These are phyloP conservation scores for Oophaga pumilio DNA, from an alignment of 2,113 vertebrate species.

Conservation along the genomic window DNA sequence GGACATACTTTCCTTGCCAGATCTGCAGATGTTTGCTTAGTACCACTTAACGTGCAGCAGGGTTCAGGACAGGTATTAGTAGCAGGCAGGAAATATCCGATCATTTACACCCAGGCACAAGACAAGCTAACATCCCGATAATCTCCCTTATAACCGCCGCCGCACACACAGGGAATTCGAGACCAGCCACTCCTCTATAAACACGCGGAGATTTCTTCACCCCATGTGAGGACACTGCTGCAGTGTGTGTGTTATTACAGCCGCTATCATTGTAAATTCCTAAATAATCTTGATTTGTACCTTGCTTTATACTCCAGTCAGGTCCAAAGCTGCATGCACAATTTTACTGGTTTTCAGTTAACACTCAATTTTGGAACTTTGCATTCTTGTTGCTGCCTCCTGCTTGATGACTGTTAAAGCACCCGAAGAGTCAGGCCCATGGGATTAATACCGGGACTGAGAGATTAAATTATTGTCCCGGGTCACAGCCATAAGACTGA, in stretches of 20 bases:
- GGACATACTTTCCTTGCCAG: too few species aligned
- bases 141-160: conserved; percentile 19
- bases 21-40: conserved; percentile 41
- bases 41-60: background rate
- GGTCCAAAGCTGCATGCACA: background rate
- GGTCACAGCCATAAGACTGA: too few species aligned
- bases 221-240: background rate
- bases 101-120: conserved; percentile 5
- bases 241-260: background rate
- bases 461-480: too few species aligned
- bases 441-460: too few species aligned
- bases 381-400: background rate
- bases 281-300: background rate
- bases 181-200: background rate
- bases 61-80: conserved; percentile 39
- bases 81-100: background rate
- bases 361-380: background rate
- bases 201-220: background rate
- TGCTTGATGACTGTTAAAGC: background rate
- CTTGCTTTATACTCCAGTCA: background rate
- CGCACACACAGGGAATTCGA: conserved; percentile 2
- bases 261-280: background rate
- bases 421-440: background rate
- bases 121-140: conserved; percentile 25
- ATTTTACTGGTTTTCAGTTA: background rate